Percentiles rank a stretch among this genome's conserved stretches.
Evolutionary conservation across 2,888 invertebrate genomes (phyloP).

Genomic region (Archaeoteleia sp.): DNA sequence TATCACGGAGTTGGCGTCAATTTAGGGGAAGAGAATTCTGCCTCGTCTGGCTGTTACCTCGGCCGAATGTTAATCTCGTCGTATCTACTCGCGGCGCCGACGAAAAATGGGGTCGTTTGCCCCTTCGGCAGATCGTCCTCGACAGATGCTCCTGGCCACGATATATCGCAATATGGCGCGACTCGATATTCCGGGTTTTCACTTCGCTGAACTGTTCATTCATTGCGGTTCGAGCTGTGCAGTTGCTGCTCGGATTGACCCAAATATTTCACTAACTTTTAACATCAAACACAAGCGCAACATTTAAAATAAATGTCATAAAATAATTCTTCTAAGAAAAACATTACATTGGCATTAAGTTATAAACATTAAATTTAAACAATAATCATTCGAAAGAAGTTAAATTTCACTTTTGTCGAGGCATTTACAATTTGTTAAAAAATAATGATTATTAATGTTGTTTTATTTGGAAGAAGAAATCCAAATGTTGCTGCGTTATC

Average conservation of each 20-base stretch:
- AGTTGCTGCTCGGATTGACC: slow-evolving; percentile 3
- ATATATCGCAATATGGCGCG: slow-evolving; percentile 34
- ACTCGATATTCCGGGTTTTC: slow-evolving; percentile 45
- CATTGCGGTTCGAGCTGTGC: slow-evolving; percentile 35
- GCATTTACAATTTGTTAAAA: too few species aligned
- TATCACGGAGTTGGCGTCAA: slow-evolving; percentile 66
- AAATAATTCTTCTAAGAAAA: too few species aligned
- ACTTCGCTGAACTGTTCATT: slow-evolving; percentile 47
- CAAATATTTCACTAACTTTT: slow-evolving; percentile 13
- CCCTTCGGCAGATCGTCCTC: slow-evolving; percentile 44
- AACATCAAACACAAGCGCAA: neutral
- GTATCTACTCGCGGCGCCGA: slow-evolving; percentile 34
- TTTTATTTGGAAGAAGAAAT: too few species aligned
- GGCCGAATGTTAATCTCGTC: slow-evolving; percentile 61
- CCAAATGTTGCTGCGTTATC: neutral
- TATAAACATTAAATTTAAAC: too few species aligned
- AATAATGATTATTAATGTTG: too few species aligned
- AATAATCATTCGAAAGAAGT: too few species aligned
- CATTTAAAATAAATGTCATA: too few species aligned
- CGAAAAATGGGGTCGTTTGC: slow-evolving; percentile 41
- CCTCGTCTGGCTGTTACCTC: slow-evolving; percentile 59
- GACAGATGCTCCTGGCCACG: slow-evolving; percentile 42
- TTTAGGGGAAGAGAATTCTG: slow-evolving; percentile 53
- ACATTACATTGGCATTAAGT: too few species aligned
- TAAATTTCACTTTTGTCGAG: too few species aligned